A percentile compares a stretch with the other conserved stretches of the same genome.
Conservation (phyloP, 1,140 invertebrate species). For the Drosophila ercepeae region DNA sequence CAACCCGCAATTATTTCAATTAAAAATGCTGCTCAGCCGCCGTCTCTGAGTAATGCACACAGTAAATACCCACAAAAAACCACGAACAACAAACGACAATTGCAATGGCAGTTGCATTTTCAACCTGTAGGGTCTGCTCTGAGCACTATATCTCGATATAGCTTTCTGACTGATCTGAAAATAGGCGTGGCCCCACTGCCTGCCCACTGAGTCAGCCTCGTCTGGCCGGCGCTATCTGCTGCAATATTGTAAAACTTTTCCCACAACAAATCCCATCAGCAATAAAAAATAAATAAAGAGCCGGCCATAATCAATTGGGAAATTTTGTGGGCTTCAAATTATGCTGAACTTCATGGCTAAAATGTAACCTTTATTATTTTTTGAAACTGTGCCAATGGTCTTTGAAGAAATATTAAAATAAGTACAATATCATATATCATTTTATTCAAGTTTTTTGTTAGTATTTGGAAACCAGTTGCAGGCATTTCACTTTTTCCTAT, state of each 20-base stretch:
- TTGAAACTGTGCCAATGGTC: no score
- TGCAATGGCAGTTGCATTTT: constrained; percentile 23
- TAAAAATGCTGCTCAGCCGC: constrained; percentile 79
- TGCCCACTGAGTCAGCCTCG: constrained; percentile 45
- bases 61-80: constrained; percentile 11
- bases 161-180: constrained; percentile 3
- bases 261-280: constrained; percentile 53
- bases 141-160: constrained; percentile 7
- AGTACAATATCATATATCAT: no score
- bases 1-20: constrained; percentile 83
- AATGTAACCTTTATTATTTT: not conserved
- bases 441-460: not conserved
- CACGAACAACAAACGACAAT: constrained; percentile 13
- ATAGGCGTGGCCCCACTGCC: constrained; percentile 46
- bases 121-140: constrained; percentile 50
- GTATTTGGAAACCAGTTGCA: not conserved
- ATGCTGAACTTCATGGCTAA: no score
- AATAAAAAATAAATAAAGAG: constrained; percentile 23
- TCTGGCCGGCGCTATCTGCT: constrained; percentile 10
- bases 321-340: constrained; percentile 14
- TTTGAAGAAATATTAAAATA: no score
- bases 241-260: constrained; percentile 25
- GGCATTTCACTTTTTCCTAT: not conserved
- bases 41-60: constrained; percentile 74
- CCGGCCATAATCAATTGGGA: constrained; percentile 27